Evolutionary conservation across 2,888 invertebrate species (phyloP), one percentile per base, ranked within the genome.

Genomic region (Euproctis similis): DNA sequence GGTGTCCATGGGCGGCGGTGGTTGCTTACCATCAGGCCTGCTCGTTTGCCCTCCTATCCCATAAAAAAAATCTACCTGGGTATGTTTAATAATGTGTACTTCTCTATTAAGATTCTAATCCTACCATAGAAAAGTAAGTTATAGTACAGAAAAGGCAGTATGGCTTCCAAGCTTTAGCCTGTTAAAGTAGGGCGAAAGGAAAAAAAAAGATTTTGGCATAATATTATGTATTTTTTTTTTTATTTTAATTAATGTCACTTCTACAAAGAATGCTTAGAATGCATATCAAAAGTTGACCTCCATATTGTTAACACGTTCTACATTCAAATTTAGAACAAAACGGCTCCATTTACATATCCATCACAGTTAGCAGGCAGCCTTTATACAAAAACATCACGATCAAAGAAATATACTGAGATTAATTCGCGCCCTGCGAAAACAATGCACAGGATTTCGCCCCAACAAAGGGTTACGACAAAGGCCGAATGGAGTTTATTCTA

Each of bases 391-490:
- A 63, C 61, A 67, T 68, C 57, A 63, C 66, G 69, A 77, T 78
- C 80, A 78, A 81, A 82, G 77, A 76, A 75, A 70, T 75, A 71
- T 64, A 73, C 70, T 63, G 71, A 81, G 82, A 82, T 82, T 82
- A 84, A 82, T 84, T 80, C 66, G 60, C 71, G 68, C 72, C 68
- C 66, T 61, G 54, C 46, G 59, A 62, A 70, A 77, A 81, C 80
- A 81, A 81, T 72, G n/a, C n/a, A 59, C 57, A 53, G 52, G 52
- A 47, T 48, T 49, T 54, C 60, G 56, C 59, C 50, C 57, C 39
- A 57, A 68, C 61, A 73, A 74, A 72, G 74, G 78, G 71, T 65
- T 61, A 52, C 49, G 51, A 70, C 76, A 80, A 80, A 75, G 67
- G 70, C 36, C 39, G 45, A 60, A 56, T 51, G 40, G 59, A 59